Base-by-base conservation (phyloP, 2,888 invertebrate genomes). In the Venusia cambrica region DNA sequence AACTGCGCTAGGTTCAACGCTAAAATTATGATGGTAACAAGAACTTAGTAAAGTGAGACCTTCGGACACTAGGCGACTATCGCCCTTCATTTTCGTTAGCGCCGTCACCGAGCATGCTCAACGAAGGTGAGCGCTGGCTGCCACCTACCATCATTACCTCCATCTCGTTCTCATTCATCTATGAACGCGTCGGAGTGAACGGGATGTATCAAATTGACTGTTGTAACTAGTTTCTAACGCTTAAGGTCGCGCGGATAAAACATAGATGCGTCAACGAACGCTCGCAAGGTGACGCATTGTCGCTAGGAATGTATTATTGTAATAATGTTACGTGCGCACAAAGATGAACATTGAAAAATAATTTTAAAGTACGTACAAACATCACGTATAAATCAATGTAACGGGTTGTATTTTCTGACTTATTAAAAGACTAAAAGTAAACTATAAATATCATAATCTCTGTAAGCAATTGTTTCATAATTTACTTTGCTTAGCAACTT, bases 31-130 rank as follows among this genome's bases (percentile, higher is more conserved):
- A 66, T 67, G 65, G 66, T 59, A 61, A 57, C 77, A 76, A 31
- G 37, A 32, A 27, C 11, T 34, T 79, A 78, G 71, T 70, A 69
- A 53, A 62, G 56, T 57, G 71, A 69, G 62, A 73, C 84, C 83
- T 84, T 84, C 81, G 62, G 76, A 67, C 64, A 63, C 68, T 73
- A 64, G 62, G 67, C 69, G 51, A 66, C 64, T 65, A 72, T 72
- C 71, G 84, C 84, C 85, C 85, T 87, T 85, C 84, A 73, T 83
- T 83, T 84, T 84, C 62, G 81, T 85, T 83, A 87, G 77, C 81
- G 74, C 76, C 78, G 73, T 73, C 64, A 78, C 71, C 70, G 68
- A 74, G 73, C 79, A 30, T 30, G 15, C 78, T 78, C 69, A 61
- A 60, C 58, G 78, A 83, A 84, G 83, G 84, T 80, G 66, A 83